Conservation (phyloP, 1,140 invertebrate genomes). For the Drosophila parabipectinata region DNA sequence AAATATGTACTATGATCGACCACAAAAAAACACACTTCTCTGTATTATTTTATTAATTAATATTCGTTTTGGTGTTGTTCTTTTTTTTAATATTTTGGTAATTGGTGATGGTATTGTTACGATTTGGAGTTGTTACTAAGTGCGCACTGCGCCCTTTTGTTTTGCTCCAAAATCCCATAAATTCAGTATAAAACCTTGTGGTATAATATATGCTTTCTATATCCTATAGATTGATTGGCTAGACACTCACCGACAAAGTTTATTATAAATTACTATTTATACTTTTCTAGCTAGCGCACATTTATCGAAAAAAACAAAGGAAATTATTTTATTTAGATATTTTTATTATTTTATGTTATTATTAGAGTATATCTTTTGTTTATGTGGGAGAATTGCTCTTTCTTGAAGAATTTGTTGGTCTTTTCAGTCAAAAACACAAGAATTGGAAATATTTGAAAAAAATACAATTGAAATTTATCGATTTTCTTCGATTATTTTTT, state of each 20-base stretch:
- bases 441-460: slow-evolving; percentile 15
- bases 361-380: slow-evolving; percentile 3
- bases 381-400: slow-evolving; percentile 43
- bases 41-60: slow-evolving; percentile 11
- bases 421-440: slow-evolving; percentile 38
- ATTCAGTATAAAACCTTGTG: slow-evolving; percentile 73
- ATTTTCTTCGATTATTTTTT: slow-evolving; percentile 12
- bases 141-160: slow-evolving; percentile 27
- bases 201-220: slow-evolving; percentile 39
- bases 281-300: slow-evolving; percentile 41
- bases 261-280: slow-evolving; percentile 24
- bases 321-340: slow-evolving; percentile 7
- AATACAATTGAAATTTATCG: not conserved
- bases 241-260: slow-evolving; percentile 41
- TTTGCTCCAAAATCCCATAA: slow-evolving; percentile 48
- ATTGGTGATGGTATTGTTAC: slow-evolving; percentile 7
- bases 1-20: slow-evolving; percentile 60
- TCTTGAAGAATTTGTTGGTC: slow-evolving; percentile 17
- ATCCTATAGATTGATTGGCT: slow-evolving; percentile 44
- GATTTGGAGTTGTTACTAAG: slow-evolving; percentile 15
- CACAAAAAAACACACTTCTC: slow-evolving; percentile 45
- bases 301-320: slow-evolving; percentile 27
- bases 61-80: slow-evolving; percentile 6
- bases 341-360: slow-evolving; percentile 12
- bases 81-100: slow-evolving; percentile 5